Base-by-base conservation (phyloP, 2,888 invertebrate species). In the Sminthurides aquaticus region DNA sequence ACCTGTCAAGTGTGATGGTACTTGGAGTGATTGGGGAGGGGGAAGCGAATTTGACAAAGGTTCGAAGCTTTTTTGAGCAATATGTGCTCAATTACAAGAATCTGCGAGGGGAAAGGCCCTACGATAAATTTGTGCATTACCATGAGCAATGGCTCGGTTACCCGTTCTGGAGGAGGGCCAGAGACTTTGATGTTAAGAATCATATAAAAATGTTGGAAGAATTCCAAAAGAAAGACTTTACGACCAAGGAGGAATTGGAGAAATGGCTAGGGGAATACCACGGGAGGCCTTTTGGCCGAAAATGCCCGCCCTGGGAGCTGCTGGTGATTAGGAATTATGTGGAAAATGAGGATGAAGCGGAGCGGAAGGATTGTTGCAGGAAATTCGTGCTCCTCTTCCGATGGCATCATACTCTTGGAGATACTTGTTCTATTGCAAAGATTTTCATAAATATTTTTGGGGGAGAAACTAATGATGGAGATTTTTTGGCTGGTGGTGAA, bases 1-100 rank as follows among this genome's bases (percentile, higher is more conserved):
- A 15, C 22, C 26, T 62, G 8, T 26, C 55, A n/a, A 56, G 56
- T 20, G 20, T 62, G 0, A 43, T 62, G 48, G 15, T 57, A 1
- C 20, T 62, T n/a, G 56, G 56, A 20, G n/a, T 57, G 25, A 27
- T 62, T 25, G 56, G 26, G 1, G 56, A 56, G 26, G 62, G 62
- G 3, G 62, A 62, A 11, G 56, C 62, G 22, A 56, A 34, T 48
- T 15, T 62, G 2, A 56, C 43, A 8, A 62, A 57, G 27, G 57
- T 62, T n/a, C 57, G 57, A 15, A 62, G 20, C n/a, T 62, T 62
- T 26, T 62, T 62, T 26, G 27, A 11, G 18, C 56, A 62, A 3
- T 57, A 62, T 27, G 43, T 62, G 5, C 49, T 62, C n/a, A 56
- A 57, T 11, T 62, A 43, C 27, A 62, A 62, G 34, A 62, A 57